phyloP scores from a whole-genome alignment of 2,113 vertebrate species.

The Sinocyclocheilus anophthalmus region DNA sequence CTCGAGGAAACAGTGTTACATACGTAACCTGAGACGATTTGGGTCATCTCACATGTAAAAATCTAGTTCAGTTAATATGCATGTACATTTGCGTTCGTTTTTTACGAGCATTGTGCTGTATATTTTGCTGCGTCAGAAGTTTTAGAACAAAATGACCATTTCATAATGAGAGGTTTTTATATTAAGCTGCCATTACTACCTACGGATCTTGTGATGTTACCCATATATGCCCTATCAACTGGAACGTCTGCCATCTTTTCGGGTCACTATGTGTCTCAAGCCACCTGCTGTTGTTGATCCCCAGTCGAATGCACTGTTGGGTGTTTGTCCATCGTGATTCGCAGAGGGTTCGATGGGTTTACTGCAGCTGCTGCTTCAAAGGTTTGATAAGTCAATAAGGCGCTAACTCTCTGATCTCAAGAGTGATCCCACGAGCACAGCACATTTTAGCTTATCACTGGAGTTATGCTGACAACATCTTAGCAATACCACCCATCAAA shows the following conservation, averaged over 20 bases:
- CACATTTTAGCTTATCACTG: constrained; percentile 1
- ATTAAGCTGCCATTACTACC: too few relatives aligned
- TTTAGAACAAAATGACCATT: background rate
- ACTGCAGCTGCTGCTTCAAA: constrained; percentile 12
- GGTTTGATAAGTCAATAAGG: constrained; percentile 29
- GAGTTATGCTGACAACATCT: background rate
- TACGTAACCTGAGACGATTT: too few relatives aligned
- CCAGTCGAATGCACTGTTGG: too few relatives aligned
- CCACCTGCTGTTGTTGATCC: too few relatives aligned
- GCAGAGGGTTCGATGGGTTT: too few relatives aligned
- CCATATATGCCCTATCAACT: too few relatives aligned
- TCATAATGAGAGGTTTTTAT: constrained; percentile 2
- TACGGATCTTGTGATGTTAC: too few relatives aligned
- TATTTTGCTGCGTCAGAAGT: background rate
- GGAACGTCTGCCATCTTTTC: too few relatives aligned
- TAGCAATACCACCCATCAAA: background rate
- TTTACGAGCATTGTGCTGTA: background rate
- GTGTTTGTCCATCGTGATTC: too few relatives aligned
- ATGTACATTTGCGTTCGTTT: background rate
- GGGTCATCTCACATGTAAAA: too few relatives aligned
- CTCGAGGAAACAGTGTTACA: too few relatives aligned
- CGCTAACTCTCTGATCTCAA: constrained; percentile 17
- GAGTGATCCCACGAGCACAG: background rate
- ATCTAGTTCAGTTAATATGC: background rate
- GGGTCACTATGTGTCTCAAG: too few relatives aligned